A percentile compares a stretch with the other conserved stretches of the same genome.
Evolutionary conservation across 2,113 vertebrate genomes (phyloP).

Genomic region (rat (Rattus norvegicus)): GRCr8 NC_086020.1:47139001-47139500

Average conservation of each 20-base stretch:
- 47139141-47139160: too few relatives aligned
- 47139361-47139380: not conserved
- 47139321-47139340: not conserved
- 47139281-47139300: not conserved
- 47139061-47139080: not conserved
- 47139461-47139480: not conserved
- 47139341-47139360: not conserved
- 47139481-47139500: not conserved
- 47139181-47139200: too few relatives aligned
- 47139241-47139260: not conserved
- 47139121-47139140: too few relatives aligned
- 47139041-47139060: not conserved
- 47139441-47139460: not conserved
- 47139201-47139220: not conserved
- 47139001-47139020: slow-evolving; percentile 9
- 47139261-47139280: not conserved
- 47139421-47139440: not conserved
- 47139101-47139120: too few relatives aligned
- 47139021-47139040: not conserved
- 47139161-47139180: too few relatives aligned
- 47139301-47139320: not conserved
- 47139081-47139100: not conserved
- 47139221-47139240: not conserved
- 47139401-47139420: not conserved
- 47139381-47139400: not conserved